A percentile compares a stretch with the other conserved stretches of the same genome.
phyloP scores from a whole-genome alignment of 2,113 vertebrate species.

The Nycticebus coucang region DNA sequence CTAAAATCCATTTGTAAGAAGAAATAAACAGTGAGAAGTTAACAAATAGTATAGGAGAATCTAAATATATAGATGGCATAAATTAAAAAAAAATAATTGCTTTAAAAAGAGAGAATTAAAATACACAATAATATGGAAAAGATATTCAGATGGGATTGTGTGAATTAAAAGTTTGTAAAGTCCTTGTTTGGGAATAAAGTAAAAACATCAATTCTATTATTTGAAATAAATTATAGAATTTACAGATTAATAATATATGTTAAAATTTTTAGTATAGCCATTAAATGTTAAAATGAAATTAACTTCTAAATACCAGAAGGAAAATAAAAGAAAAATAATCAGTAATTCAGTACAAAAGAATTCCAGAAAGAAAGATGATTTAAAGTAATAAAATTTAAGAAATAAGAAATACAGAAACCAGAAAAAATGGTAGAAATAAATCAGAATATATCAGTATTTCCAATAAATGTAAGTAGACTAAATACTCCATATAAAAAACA shows the following conservation, averaged over 20 bases:
- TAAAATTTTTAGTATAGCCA: background rate
- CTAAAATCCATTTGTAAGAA: background rate
- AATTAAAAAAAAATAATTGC: background rate
- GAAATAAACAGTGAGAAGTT: background rate
- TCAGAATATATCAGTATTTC: background rate
- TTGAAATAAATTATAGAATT: background rate
- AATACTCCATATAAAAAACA: background rate
- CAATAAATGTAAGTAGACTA: background rate
- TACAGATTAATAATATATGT: background rate
- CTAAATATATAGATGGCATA: background rate
- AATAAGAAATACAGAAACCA: background rate
- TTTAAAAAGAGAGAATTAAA: constrained; percentile 15
- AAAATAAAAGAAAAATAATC: background rate
- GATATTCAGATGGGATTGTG: background rate
- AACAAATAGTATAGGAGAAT: background rate
- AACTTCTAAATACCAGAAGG: background rate
- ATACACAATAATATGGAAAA: background rate
- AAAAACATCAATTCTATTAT: background rate
- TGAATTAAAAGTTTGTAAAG: background rate
- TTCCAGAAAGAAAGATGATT: background rate
- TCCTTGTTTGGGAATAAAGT: background rate
- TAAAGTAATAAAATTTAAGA: background rate
- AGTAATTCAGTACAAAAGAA: background rate
- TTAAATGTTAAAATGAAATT: background rate
- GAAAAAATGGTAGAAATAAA: background rate